phyloP scores from a whole-genome alignment of 2,113 vertebrate genomes.

The Petroica traversi region DNA sequence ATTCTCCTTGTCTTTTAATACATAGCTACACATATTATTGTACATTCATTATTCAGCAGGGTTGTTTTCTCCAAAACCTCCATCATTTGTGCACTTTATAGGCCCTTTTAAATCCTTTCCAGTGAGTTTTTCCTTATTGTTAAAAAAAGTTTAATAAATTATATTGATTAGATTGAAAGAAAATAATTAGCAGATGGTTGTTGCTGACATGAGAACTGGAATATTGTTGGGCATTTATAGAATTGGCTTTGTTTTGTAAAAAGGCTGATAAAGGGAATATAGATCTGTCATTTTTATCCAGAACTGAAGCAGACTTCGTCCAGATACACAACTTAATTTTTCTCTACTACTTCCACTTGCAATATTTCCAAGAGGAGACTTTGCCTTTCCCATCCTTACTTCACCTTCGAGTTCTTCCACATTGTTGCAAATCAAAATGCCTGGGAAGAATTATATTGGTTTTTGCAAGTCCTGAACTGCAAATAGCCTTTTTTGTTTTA shows the following conservation, averaged over 20 bases:
- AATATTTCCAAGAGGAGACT: not conserved
- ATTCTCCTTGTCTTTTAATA: not conserved
- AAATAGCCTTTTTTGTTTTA: not conserved
- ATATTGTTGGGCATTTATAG: not conserved
- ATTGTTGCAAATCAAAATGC: not conserved
- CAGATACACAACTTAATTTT: not conserved
- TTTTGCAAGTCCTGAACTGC: not conserved
- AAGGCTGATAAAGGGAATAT: not conserved
- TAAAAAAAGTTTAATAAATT: not conserved
- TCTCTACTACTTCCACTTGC: not conserved
- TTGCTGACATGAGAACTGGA: not conserved
- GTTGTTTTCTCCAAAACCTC: not conserved
- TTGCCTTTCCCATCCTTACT: not conserved
- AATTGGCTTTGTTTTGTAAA: not conserved
- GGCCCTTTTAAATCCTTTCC: not conserved
- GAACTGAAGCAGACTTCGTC: not conserved
- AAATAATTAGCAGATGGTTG: not conserved
- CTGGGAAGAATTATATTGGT: not conserved
- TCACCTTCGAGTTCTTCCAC: not conserved
- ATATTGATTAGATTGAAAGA: not conserved
- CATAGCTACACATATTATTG: not conserved
- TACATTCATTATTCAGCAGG: not conserved
- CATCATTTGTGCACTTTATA: not conserved
- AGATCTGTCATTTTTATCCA: not conserved
- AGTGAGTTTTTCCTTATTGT: conserved; percentile 1